A percentile compares a stretch with the other conserved stretches of the same genome.
These are phyloP conservation scores for Nebria salina DNA, from an alignment of 2,888 invertebrate species.

Conservation along the genomic window DNA sequence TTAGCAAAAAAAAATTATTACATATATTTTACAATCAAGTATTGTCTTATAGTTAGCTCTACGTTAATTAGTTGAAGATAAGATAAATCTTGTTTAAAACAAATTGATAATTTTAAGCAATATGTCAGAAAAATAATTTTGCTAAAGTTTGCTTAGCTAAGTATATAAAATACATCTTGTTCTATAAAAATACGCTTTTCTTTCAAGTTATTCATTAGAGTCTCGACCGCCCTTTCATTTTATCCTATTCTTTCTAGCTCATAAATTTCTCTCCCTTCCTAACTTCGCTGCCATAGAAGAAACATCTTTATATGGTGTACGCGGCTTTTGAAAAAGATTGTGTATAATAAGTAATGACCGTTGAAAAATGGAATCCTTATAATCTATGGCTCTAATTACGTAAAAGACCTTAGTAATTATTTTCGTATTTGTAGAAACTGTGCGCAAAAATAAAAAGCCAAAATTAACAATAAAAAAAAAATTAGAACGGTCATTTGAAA, in stretches of 20 bases:
- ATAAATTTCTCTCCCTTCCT: conserved; percentile 28
- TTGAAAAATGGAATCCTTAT: not conserved
- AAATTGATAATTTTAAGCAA: not conserved
- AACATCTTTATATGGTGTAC: not conserved
- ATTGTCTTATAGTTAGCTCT: not conserved
- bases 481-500: not conserved
- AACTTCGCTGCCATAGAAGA: not conserved
- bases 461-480: not conserved
- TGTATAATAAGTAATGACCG: not conserved
- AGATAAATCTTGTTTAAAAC: not conserved
- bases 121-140: not conserved
- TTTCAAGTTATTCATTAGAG: not conserved
- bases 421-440: not conserved
- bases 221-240: conserved; percentile 37
- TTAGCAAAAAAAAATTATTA: too few species aligned
- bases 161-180: not conserved
- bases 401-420: not conserved
- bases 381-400: not conserved
- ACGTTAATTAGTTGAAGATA: not conserved
- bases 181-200: conserved; percentile 1
- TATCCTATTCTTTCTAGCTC: conserved; percentile 34
- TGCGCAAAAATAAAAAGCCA: not conserved
- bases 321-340: not conserved
- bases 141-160: not conserved
- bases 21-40: too few species aligned